These are phyloP conservation scores for Perognathus longimembris DNA, from an alignment of 2,113 vertebrate species.

Conservation along the genomic window DNA sequence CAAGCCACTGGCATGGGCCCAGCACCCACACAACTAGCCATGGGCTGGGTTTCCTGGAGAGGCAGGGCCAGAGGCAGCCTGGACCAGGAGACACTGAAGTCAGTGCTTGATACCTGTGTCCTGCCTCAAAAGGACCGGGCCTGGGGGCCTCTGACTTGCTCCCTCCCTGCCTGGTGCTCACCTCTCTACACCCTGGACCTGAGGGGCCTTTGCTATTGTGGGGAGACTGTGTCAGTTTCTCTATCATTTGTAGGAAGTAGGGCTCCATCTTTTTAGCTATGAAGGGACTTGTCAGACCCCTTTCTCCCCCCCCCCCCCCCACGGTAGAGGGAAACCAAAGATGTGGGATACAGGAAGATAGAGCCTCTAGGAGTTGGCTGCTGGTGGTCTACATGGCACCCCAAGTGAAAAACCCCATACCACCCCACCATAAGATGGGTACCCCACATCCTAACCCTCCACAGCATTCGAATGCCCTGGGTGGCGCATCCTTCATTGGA, in stretches of 20 bases:
- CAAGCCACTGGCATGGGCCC: constrained; percentile 16
- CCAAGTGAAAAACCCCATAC: background rate
- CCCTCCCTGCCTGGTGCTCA: background rate
- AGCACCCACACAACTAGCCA: constrained; percentile 25
- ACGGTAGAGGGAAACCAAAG: background rate
- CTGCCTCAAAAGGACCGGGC: background rate
- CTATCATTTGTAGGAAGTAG: background rate
- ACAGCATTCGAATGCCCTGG: background rate
- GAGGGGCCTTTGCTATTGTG: background rate
- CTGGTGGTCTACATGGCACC: background rate
- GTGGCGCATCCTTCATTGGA: background rate
- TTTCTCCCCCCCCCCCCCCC: background rate
- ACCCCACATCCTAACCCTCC: background rate
- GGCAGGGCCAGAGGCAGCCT: background rate
- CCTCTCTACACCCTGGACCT: background rate
- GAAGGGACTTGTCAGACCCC: background rate
- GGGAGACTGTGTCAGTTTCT: background rate
- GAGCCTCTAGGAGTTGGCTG: background rate
- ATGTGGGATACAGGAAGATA: background rate
- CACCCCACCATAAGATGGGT: background rate
- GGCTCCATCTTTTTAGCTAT: background rate
- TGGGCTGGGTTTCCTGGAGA: background rate
- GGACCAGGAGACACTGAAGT: background rate
- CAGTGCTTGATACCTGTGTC: background rate
- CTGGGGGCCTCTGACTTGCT: background rate